Evolutionary conservation across 2,797 vertebrate genomes (phyloP).

Genomic region (Halcyon smyrnensis): DNA sequence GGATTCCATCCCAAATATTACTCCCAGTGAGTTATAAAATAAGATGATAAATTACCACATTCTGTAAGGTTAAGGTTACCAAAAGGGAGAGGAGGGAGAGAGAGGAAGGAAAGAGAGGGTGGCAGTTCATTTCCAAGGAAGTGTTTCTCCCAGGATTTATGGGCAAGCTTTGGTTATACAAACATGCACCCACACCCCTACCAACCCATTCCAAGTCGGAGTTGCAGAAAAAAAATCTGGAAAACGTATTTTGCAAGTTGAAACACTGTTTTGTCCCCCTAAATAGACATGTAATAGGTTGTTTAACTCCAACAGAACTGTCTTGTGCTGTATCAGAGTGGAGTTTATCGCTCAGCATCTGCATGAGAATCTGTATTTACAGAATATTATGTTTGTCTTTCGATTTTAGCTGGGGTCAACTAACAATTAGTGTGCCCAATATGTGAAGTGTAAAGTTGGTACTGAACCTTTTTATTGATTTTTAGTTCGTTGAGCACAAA

Average conservation of each 20-base stretch:
- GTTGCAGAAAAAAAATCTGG: not conserved
- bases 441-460: not conserved
- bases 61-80: not conserved
- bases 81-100: not conserved
- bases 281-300: not conserved
- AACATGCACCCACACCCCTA: accelerated
- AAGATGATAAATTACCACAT: not conserved
- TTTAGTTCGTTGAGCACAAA: not conserved
- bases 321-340: not conserved
- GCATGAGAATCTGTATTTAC: not conserved
- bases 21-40: not conserved
- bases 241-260: not conserved
- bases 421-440: not conserved
- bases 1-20: not conserved
- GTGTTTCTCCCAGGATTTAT: not conserved
- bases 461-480: not conserved
- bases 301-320: not conserved
- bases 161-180: not conserved
- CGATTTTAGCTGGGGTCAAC: not conserved
- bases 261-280: not conserved
- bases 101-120: not conserved
- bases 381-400: not conserved
- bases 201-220: not conserved
- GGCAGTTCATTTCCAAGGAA: not conserved
- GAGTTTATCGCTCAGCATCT: not conserved